Conservation (phyloP, 1,140 invertebrate genomes). For the Drosophila asahinai region DNA sequence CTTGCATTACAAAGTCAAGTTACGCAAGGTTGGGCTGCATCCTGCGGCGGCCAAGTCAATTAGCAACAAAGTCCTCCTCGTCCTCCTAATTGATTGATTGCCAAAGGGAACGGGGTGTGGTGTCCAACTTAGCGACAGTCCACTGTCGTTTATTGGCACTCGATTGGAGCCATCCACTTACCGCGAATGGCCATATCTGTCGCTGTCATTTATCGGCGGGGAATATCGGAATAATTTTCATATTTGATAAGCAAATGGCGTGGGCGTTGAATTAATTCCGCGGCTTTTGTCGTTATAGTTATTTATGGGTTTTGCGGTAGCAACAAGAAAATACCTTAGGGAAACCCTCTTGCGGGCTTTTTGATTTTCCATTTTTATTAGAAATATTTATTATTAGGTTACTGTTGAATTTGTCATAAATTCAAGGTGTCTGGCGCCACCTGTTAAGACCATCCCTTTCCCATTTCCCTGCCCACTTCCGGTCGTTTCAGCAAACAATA, state of each 20-base stretch:
- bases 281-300: conserved; percentile 5
- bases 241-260: conserved; percentile 69
- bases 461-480: not conserved
- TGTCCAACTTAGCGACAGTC: conserved; percentile 22
- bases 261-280: conserved; percentile 28
- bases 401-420: too few species aligned
- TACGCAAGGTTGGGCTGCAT: conserved; percentile 21
- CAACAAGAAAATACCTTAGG: not conserved
- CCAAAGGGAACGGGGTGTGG: conserved; percentile 26
- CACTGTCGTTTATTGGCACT: conserved; percentile 15
- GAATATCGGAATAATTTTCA: conserved; percentile 51
- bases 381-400: too few species aligned
- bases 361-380: too few species aligned
- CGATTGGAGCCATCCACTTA: conserved; percentile 43
- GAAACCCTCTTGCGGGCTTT: not conserved
- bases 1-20: conserved; percentile 63
- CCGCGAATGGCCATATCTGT: conserved; percentile 33
- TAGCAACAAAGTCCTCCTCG: conserved; percentile 25
- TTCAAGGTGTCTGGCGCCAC: not conserved
- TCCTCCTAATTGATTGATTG: conserved; percentile 70
- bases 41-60: conserved; percentile 40
- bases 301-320: conserved; percentile 4
- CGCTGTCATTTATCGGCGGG: conserved; percentile 39
- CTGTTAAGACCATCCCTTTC: not conserved
- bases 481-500: not conserved